These are phyloP conservation scores for Cryptotis parvus DNA, from an alignment of 2,113 vertebrate genomes.

Conservation along the genomic window DNA sequence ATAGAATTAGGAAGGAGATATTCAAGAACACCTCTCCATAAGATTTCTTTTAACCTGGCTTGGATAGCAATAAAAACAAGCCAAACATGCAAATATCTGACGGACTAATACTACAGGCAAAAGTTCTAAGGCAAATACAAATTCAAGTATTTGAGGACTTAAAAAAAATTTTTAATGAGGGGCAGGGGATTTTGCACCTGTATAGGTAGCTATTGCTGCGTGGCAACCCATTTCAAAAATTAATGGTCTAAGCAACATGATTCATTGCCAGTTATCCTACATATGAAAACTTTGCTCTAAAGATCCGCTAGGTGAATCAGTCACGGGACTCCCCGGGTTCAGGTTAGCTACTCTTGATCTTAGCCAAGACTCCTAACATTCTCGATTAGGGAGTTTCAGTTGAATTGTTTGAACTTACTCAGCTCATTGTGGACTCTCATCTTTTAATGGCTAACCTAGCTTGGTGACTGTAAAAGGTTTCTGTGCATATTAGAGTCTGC, in stretches of 20 bases:
- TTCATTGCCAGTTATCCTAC: background rate
- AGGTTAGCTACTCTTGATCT: background rate
- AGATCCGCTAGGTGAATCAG: background rate
- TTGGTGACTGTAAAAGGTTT: background rate
- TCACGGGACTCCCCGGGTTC: background rate
- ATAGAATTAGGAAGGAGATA: background rate
- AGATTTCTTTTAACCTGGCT: background rate
- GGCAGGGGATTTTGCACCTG: background rate
- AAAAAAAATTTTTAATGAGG: background rate
- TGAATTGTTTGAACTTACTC: background rate
- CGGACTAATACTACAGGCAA: background rate
- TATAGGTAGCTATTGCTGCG: background rate
- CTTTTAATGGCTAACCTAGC: background rate
- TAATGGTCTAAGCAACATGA: background rate
- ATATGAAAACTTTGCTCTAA: background rate
- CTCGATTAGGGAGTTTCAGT: background rate
- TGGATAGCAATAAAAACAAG: background rate
- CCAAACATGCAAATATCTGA: background rate
- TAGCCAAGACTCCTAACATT: background rate
- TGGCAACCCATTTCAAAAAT: constrained; percentile 21
- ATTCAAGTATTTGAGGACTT: background rate
- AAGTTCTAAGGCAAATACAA: background rate
- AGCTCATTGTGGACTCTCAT: background rate
- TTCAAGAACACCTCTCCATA: background rate
- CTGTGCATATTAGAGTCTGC: background rate